Evolutionary conservation across 92 coral and sea anemone species (phyloP).

Genomic region (Bergia sp.): DNA sequence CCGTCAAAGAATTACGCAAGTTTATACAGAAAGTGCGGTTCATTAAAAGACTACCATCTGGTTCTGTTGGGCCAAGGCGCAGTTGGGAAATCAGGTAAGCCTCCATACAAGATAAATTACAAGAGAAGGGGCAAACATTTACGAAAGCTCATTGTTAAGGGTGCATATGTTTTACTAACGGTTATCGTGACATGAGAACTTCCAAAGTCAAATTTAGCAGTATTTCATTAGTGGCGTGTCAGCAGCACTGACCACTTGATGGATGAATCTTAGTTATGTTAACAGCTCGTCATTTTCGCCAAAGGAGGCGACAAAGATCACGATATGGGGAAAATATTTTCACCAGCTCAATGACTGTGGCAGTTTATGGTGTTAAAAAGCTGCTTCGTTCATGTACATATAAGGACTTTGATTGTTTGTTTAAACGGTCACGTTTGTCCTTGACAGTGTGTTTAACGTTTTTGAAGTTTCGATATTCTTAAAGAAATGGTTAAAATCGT

Average conservation of each 20-base stretch:
- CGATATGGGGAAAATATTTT: background rate
- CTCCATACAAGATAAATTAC: no score
- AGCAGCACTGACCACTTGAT: background rate
- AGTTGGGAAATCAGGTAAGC: constrained; percentile 91
- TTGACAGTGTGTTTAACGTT: background rate
- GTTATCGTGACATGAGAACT: constrained; percentile 1
- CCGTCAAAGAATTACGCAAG: constrained; percentile 49
- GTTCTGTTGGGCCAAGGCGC: constrained; percentile 90
- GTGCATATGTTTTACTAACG: constrained; percentile 2
- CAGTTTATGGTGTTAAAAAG: background rate
- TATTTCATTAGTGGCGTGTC: constrained; percentile 1
- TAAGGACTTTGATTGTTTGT: background rate
- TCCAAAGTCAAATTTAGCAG: background rate
- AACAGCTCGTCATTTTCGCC: constrained; percentile 34
- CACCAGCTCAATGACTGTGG: background rate
- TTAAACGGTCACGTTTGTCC: background rate
- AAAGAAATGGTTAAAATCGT: background rate
- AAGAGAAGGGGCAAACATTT: background rate
- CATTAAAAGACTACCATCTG: constrained; percentile 74
- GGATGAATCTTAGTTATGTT: background rate
- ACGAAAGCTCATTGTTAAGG: background rate
- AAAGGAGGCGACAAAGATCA: constrained; percentile 40
- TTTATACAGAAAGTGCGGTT: constrained; percentile 55
- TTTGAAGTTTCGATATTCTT: background rate
- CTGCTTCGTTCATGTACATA: background rate